Evolutionary conservation across 2,888 invertebrate genomes (phyloP), one percentile per base, ranked within the genome.

Genomic region (Ditula angustiorana): DNA sequence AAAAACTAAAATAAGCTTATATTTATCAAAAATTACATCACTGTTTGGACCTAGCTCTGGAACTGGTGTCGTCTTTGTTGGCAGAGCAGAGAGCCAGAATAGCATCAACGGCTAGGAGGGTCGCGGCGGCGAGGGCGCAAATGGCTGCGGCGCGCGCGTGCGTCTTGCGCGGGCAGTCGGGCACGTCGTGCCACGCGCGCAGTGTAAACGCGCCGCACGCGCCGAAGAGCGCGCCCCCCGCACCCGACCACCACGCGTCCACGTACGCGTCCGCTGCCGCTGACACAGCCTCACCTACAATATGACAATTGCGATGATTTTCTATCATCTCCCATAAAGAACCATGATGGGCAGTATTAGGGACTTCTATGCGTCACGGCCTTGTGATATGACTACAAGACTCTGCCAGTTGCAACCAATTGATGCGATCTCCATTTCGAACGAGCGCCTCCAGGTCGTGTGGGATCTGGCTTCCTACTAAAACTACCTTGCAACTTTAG

Each of bases 211-310:
- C 53, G 53, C 60, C 50, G 59, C 53, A 53, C 35, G 53, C 53
- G 35, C 35, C 33, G 13, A 33, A 53, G 23, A 35, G 13, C 23
- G 30, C 5, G 23, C 35, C 56, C 8, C 90, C 92, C 5, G 74
- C 71, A 1, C 83, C 83, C 0, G 89, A 88, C 92, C 91, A 92
- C 89, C 89, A 90, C 57, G 87, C 86, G 71, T 88, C 90, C n/a
- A 92, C 76, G 74, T 89, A 91, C 41, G 88, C 82, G 71, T 92
- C 92, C 53, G 91, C 85, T 62, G 86, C 81, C 68, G 87, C 87
- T 47, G 90, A 90, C 60, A 92, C 85, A 63, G 82, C 77, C 74
- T 92, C 92, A 35, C 88, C 92, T 92, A 69, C n/a, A 26, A 26
- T n/a, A n/a, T 5, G 26, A 26, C 26, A 26, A 26, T n/a, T n/a